phyloP scores from a whole-genome alignment of 2,797 vertebrate species.

The Microtus obscurus region DNA sequence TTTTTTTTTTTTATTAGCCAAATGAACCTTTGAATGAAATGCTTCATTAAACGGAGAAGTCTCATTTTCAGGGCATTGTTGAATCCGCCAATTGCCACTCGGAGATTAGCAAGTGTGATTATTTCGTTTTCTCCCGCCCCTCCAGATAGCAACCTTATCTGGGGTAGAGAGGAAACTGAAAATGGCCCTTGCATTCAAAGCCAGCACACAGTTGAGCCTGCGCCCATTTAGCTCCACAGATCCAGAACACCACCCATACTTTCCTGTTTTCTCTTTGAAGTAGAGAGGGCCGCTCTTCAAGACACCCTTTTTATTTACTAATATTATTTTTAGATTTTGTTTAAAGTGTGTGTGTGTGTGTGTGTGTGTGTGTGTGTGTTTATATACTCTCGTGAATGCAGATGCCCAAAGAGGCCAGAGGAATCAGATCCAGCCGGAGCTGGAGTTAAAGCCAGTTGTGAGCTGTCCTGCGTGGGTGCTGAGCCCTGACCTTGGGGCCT shows the following conservation, averaged over 20 bases:
- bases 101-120: conserved; percentile 53
- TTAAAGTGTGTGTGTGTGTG: too few relatives aligned
- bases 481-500: background rate
- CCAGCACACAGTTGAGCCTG: background rate
- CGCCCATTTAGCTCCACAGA: background rate
- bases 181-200: too few relatives aligned
- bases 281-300: conserved; percentile 27
- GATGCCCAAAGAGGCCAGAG: background rate
- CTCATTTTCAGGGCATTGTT: conserved; percentile 62
- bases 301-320: conserved; percentile 10
- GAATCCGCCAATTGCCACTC: conserved; percentile 59
- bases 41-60: conserved; percentile 64
- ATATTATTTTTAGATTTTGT: background rate
- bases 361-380: background rate
- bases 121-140: background rate
- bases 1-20: conserved; percentile 79
- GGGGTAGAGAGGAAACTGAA: background rate
- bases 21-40: conserved; percentile 74
- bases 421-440: background rate
- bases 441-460: background rate
- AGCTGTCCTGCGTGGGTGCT: background rate
- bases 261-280: background rate
- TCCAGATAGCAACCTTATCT: background rate
- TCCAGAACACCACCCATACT: background rate
- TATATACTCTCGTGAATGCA: background rate